These are phyloP conservation scores for Villa cingulata DNA, from an alignment of 2,888 invertebrate genomes.

Conservation along the genomic window DNA sequence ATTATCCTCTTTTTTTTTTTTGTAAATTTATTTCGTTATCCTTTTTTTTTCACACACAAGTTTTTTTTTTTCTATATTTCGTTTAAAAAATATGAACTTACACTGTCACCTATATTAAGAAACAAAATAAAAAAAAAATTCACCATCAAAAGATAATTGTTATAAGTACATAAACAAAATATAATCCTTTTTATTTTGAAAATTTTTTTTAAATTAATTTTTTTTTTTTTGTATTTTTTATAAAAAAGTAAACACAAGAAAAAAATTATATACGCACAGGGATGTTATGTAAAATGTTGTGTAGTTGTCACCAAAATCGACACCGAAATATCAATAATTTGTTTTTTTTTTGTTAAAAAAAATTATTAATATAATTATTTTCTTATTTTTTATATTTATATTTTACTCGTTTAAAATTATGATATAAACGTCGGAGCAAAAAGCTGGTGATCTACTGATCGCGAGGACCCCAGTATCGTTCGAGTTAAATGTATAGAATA, in stretches of 20 bases:
- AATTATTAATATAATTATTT: not conserved
- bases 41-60: slow-evolving; percentile 7
- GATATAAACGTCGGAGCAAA: slow-evolving; percentile 38
- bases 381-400: slow-evolving; percentile 15
- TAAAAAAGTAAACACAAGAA: slow-evolving; percentile 11
- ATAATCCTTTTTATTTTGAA: not conserved
- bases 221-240: not conserved
- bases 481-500: slow-evolving; percentile 37
- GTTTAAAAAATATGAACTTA: not conserved
- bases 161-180: too few relatives aligned
- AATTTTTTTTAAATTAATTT: not conserved
- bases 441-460: slow-evolving; percentile 41
- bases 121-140: too few relatives aligned
- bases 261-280: slow-evolving; percentile 13
- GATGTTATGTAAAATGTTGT: slow-evolving; percentile 12
- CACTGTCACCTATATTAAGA: not conserved
- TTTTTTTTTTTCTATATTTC: not conserved
- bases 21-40: not conserved
- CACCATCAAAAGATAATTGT: not conserved
- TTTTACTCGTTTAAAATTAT: slow-evolving; percentile 8
- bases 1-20: too few relatives aligned
- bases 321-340: too few relatives aligned
- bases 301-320: slow-evolving; percentile 37
- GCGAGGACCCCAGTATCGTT: slow-evolving; percentile 40
- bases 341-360: slow-evolving; percentile 6